A percentile compares a stretch with the other conserved stretches of the same genome.
Evolutionary conservation across 92 coral and sea anemone genomes (phyloP).

Genomic region (Galaxea fascicularis): DNA sequence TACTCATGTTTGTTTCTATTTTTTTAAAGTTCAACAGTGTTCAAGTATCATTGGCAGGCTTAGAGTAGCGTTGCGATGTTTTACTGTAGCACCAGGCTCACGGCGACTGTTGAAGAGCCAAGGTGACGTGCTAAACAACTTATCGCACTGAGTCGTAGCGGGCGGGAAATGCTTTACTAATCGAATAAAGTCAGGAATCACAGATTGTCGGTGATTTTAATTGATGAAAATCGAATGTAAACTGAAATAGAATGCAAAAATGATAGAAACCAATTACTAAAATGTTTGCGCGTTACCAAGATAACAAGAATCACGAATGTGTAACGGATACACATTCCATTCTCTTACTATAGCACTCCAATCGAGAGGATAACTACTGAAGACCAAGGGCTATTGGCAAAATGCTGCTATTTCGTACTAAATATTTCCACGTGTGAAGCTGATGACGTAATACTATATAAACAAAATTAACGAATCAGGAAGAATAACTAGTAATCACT

Average conservation of each 20-base stretch:
- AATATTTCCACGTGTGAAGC: constrained; percentile 1
- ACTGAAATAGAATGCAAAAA: neutral
- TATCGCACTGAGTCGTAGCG: neutral
- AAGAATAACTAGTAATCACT: neutral
- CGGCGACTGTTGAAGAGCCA: neutral
- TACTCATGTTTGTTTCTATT: neutral
- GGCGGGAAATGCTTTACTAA: constrained; percentile 5
- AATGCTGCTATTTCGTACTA: neutral
- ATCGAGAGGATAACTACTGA: neutral
- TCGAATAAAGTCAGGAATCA: neutral
- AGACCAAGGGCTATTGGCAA: neutral
- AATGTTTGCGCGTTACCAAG: neutral
- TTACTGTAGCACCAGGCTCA: neutral
- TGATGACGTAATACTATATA: neutral
- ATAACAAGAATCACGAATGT: neutral
- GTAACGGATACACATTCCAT: neutral
- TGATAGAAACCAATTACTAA: neutral
- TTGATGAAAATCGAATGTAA: neutral
- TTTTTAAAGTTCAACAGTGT: neutral
- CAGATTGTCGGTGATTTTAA: neutral
- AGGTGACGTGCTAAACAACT: neutral
- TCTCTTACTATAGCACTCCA: neutral
- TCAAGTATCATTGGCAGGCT: neutral
- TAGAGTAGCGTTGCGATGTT: neutral
- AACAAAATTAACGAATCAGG: neutral